These are phyloP conservation scores for Girardinus metallicus DNA, from an alignment of 2,797 vertebrate species.

Conservation along the genomic window DNA sequence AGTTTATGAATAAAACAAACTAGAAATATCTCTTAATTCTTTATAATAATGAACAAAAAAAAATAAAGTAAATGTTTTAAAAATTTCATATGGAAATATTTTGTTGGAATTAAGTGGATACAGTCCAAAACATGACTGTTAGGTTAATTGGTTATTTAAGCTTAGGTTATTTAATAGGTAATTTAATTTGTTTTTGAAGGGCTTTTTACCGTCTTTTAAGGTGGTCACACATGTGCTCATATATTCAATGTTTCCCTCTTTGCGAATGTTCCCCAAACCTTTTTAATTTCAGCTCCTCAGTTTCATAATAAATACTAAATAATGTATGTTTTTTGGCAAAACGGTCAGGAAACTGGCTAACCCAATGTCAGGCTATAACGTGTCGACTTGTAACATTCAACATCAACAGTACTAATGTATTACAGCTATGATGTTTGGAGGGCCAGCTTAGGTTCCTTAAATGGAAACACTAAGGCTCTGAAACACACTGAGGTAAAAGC, in stretches of 20 bases:
- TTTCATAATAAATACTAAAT: conserved; percentile 40
- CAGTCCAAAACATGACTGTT: not conserved
- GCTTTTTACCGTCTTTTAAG: not conserved
- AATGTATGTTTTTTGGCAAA: conserved; percentile 15
- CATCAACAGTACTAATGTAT: conserved; percentile 27
- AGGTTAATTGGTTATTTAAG: not conserved
- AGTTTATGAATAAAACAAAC: not conserved
- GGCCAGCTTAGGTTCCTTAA: conserved; percentile 27
- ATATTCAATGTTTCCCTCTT: not conserved
- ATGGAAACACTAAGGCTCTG: conserved; percentile 22
- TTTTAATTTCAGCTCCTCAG: conserved; percentile 32
- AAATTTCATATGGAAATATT: not conserved
- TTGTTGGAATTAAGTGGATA: not conserved
- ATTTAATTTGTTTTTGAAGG: not conserved
- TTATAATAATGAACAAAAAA: not conserved
- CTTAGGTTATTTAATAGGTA: not conserved
- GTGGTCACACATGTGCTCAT: not conserved
- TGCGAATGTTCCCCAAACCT: conserved; percentile 16
- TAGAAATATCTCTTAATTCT: not conserved
- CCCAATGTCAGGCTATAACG: conserved; percentile 11
- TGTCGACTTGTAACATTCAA: conserved; percentile 17
- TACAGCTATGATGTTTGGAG: conserved; percentile 25
- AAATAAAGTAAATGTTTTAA: not conserved
- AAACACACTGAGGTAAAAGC: conserved; percentile 13
- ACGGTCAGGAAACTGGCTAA: conserved; percentile 13